Base-by-base conservation (phyloP, 2,797 vertebrate species). In the Clamator glandarius region DNA sequence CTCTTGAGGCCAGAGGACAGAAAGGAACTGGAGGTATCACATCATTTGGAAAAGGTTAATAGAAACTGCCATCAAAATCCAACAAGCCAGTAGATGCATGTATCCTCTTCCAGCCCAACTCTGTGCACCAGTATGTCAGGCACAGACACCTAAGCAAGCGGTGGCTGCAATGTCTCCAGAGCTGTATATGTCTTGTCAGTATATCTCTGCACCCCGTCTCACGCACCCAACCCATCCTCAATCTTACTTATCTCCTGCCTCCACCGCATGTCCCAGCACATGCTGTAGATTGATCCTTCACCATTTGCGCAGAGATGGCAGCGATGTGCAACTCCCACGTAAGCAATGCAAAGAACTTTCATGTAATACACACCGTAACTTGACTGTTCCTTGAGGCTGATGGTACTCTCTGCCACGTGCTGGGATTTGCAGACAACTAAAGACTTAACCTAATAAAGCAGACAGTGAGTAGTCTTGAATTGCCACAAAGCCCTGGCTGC, bases 261-360 rank as follows among this genome's bases (percentile, higher is more conserved):
- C 39, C 12, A 17, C 8, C 0, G 0, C 15, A 20, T 2, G 44
- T 59, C 29, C 57, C 61, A 12, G 3, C 3, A 8, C 36, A 52
- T 2, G 19, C 59, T 42, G 20, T 21, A 58, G 73, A 58, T 12
- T 13, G 0, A 0, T 26, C 21, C 51, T 76, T 70, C 24, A n/a
- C 5, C 4, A 2, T 72, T 58, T 55, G 24, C 0, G 0, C 18
- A n/a, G 46, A 70, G 52, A 54, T 0, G 0, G 48, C 42, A 83
- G 82, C 51, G 52, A 36, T 5, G 42, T 3, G 2, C 29, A 29
- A 29, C 3, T n/a, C 28, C 21, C 58, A 82, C 1, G 0, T 68
- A 84, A 82, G 77, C 28, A 81, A 68, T 4, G 11, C 16, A 50
- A 89, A 52, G 79, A 87, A 86, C n/a, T 50, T 41, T 64, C 44